Conservation (phyloP, 1,140 invertebrate genomes). For the Eurosta solidaginis region DNA sequence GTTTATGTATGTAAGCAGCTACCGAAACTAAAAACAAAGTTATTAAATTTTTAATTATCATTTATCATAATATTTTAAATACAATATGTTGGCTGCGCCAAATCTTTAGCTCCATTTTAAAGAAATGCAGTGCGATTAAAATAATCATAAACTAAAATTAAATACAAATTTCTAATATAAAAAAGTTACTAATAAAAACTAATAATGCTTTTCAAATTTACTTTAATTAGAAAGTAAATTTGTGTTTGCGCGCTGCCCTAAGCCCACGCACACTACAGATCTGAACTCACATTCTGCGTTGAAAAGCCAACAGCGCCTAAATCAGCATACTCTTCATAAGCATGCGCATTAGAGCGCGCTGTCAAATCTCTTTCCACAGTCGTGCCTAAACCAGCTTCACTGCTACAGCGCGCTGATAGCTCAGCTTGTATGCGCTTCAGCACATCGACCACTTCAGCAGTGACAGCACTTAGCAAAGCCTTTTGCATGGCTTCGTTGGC, state of each 20-base stretch:
- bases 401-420: conserved; percentile 49
- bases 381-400: conserved; percentile 32
- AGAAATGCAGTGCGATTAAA: conserved; percentile 9
- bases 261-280: conserved; percentile 47
- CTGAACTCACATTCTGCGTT: conserved; percentile 57
- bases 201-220: neutral
- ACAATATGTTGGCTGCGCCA: neutral
- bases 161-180: neutral
- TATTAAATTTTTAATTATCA: conserved; percentile 1
- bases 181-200: neutral
- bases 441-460: conserved; percentile 52
- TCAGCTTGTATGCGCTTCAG: conserved; percentile 55
- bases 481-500: conserved; percentile 62
- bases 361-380: neutral
- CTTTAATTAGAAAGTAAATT: neutral
- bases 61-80: neutral
- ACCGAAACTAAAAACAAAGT: conserved; percentile 1
- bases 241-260: neutral
- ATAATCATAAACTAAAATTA: neutral
- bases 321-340: conserved; percentile 38
- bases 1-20: conserved; percentile 8
- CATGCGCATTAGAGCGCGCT: conserved; percentile 30
- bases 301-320: neutral
- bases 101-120: conserved; percentile 11
- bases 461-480: conserved; percentile 52